Evolutionary conservation across 2,113 vertebrate species (phyloP).

Genomic region (Ochotona princeps): DNA sequence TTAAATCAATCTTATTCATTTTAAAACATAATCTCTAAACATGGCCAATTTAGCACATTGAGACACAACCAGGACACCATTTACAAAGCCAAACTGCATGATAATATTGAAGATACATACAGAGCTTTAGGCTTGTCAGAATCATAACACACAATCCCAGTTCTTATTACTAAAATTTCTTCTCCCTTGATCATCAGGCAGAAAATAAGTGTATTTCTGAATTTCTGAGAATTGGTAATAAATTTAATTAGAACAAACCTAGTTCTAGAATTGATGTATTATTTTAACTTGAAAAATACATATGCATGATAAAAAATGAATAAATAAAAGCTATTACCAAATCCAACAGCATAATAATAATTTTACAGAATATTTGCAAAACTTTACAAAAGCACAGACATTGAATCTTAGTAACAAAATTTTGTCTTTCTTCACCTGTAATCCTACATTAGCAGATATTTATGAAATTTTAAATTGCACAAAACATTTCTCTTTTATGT

Average conservation of each 20-base stretch:
- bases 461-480: conserved; percentile 35
- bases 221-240: not conserved
- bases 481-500: not conserved
- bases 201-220: not conserved
- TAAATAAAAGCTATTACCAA: not conserved
- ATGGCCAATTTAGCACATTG: not conserved
- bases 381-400: not conserved
- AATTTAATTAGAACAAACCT: not conserved
- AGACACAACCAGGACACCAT: not conserved
- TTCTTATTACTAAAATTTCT: not conserved
- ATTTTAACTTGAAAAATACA: not conserved
- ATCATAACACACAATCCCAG: not conserved
- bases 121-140: not conserved
- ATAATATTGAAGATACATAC: not conserved
- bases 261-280: not conserved
- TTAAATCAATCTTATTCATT: not conserved
- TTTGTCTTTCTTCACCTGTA: not conserved
- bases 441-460: not conserved
- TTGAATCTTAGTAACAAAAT: not conserved
- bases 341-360: not conserved
- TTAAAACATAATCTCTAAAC: not conserved
- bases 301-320: not conserved
- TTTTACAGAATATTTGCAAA: not conserved
- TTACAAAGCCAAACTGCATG: not conserved
- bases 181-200: not conserved